Base-by-base conservation (phyloP, 2,888 invertebrate genomes). In the Melieria omissa region DNA sequence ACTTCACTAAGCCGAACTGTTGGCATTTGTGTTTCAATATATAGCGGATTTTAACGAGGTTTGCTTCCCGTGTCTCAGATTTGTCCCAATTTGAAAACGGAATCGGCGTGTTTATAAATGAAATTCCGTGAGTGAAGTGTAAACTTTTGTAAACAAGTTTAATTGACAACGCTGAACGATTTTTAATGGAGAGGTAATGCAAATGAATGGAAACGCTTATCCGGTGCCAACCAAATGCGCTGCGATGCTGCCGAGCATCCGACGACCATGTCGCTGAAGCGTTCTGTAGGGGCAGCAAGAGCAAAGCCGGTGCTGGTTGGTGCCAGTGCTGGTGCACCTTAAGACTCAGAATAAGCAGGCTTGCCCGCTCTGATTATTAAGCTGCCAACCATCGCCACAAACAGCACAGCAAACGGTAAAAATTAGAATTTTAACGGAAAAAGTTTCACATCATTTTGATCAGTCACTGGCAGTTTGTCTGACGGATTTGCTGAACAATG, bases 361-460 rank as follows among this genome's bases (percentile, higher is more conserved):
- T 29, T 29, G 29, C 29, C 29, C 29, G 29, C 29, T 29, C 29
- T 29, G 29, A 29, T 29, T 29, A 29, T 29, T 29, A 29, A 29
- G 29, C 29, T 29, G 29, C 29, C 29, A 29, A 29, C 29, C 29
- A 29, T 29, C 29, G 29, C 29, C 29, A 29, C 29, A 29, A 29
- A 29, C 29, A 3, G 29, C 29, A 29, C 29, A 29, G 29, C 29
- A 12, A 54, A 49, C 12, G 58, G 60, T 65, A 52, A 65, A 65
- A 65, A 71, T 65, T 65, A 60, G 9, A 60, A 71, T 71, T 71
- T 58, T 65, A 71, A 71, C 71, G 71, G 65, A 65, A 65, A 70
- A 63, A 41, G 10, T 61, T 16, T 67, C 46, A 49, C 14, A 8
- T 52, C 12, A 9, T 12, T 29, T 29, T 2, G 29, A 29, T 29